Evolutionary conservation across 2,797 vertebrate species (phyloP).

Genomic region (Danio albolineatus): DNA sequence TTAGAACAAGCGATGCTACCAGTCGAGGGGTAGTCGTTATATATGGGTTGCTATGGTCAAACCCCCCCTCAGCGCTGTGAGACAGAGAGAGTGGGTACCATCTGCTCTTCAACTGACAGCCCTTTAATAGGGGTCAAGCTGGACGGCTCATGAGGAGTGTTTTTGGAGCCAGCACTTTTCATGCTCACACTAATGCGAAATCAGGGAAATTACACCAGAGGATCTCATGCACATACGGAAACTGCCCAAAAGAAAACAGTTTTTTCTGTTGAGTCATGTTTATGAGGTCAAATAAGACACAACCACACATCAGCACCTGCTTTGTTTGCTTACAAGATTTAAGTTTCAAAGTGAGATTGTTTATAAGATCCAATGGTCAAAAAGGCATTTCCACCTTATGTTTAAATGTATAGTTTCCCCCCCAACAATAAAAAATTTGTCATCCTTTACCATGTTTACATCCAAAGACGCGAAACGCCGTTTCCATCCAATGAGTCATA

Average conservation of each 20-base stretch:
- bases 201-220: constrained; percentile 71
- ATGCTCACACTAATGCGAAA: constrained; percentile 72
- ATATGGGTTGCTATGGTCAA: constrained; percentile 80
- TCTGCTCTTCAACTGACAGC: constrained; percentile 78
- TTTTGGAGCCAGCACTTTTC: constrained; percentile 71
- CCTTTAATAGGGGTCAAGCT: constrained; percentile 82
- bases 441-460: neutral
- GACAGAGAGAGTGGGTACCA: constrained; percentile 70
- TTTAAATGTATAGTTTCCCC: neutral
- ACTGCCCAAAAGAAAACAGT: constrained; percentile 39
- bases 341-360: neutral
- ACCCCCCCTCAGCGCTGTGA: constrained; percentile 64
- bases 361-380: neutral
- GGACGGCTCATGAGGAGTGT: constrained; percentile 72
- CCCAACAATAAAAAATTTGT: neutral
- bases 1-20: constrained; percentile 80
- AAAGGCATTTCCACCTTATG: no score
- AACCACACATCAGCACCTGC: neutral
- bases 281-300: neutral
- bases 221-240: constrained; percentile 56
- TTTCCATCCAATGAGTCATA: no score
- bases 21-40: constrained; percentile 76
- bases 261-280: constrained; percentile 19
- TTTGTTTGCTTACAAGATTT: no score
- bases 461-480: no score